Evolutionary conservation across 1,140 invertebrate species (phyloP).

Genomic region (Macrocentrus cingulum): DNA sequence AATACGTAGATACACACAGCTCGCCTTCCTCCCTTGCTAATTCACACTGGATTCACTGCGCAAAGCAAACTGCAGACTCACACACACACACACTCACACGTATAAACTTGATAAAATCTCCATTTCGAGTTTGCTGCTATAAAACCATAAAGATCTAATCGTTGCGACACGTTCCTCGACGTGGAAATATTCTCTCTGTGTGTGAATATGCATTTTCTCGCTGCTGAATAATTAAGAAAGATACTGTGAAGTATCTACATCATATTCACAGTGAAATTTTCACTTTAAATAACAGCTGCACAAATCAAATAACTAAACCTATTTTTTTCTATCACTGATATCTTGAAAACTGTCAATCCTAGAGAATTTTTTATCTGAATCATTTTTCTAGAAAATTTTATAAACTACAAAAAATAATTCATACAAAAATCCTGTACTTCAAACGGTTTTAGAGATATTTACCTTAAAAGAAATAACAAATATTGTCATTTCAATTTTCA

Average conservation of each 20-base stretch:
- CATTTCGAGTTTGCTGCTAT: constrained; percentile 30
- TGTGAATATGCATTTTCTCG: neutral
- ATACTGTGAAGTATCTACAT: neutral
- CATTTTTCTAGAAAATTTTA: too few species aligned
- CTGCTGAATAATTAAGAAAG: neutral
- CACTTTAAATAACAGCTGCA: neutral
- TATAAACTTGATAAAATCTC: constrained; percentile 26
- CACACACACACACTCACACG: neutral
- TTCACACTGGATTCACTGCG: constrained; percentile 1
- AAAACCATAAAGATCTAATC: constrained; percentile 42
- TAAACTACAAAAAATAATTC: too few species aligned
- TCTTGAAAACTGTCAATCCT: too few species aligned
- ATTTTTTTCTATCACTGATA: too few species aligned
- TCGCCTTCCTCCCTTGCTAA: neutral
- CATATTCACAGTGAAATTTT: neutral
- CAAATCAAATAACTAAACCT: neutral
- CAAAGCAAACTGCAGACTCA: too few species aligned
- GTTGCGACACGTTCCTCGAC: constrained; percentile 15
- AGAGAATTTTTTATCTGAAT: too few species aligned
- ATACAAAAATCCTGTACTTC: too few species aligned
- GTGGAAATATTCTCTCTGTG: constrained; percentile 4
- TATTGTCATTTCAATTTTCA: too few species aligned
- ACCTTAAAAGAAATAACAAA: too few species aligned
- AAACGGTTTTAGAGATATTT: too few species aligned
- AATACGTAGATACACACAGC: neutral